phyloP scores from a whole-genome alignment of 2,113 vertebrate species.

The Mormyrus iriodes region DNA sequence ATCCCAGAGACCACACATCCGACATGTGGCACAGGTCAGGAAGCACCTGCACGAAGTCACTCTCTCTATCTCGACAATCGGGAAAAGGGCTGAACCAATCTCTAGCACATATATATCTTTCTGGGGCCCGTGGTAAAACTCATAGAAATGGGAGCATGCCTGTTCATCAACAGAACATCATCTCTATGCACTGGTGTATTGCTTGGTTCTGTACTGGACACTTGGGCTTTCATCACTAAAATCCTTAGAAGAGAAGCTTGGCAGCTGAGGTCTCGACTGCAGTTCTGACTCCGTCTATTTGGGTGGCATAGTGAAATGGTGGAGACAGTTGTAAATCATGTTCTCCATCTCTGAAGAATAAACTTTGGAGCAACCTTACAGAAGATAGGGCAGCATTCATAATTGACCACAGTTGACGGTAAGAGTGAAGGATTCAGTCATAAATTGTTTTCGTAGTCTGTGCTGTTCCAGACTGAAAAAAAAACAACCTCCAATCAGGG shows the following conservation, averaged over 20 bases:
- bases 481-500: not conserved
- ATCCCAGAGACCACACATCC: not conserved
- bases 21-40: not conserved
- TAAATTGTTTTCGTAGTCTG: not conserved
- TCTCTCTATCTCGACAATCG: not conserved
- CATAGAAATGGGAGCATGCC: not conserved
- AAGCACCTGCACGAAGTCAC: not conserved
- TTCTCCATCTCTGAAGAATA: not conserved
- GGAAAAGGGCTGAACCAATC: not conserved
- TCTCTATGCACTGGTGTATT: not conserved
- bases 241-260: not conserved
- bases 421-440: not conserved
- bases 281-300: not conserved
- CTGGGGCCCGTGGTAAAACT: not conserved
- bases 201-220: not conserved
- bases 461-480: not conserved
- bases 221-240: not conserved
- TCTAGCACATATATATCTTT: not conserved
- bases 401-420: not conserved
- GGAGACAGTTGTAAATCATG: not conserved
- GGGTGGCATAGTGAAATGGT: not conserved
- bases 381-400: not conserved
- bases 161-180: too few relatives aligned
- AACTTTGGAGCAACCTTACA: not conserved
- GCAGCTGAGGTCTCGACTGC: not conserved